These are phyloP conservation scores for Poecilia velifera DNA, from an alignment of 2,797 vertebrate genomes.

Conservation along the genomic window DNA sequence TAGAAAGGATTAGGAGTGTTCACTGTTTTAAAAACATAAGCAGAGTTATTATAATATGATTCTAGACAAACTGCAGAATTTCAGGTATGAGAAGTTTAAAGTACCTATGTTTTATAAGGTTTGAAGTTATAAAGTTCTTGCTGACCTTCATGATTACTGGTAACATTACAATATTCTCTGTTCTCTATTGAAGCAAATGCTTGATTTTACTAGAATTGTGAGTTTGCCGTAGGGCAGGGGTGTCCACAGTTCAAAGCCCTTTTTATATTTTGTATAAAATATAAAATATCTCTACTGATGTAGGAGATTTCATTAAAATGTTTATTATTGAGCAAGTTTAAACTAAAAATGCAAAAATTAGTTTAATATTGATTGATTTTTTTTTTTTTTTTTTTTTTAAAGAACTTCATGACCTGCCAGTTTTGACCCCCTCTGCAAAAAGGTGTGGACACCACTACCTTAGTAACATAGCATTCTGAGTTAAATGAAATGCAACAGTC, in stretches of 20 bases:
- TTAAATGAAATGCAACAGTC: slow-evolving; percentile 34
- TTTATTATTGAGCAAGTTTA: no score
- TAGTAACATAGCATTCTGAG: slow-evolving; percentile 20
- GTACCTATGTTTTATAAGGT: neutral
- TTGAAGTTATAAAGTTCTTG: neutral
- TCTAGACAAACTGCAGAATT: neutral
- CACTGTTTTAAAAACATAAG: neutral
- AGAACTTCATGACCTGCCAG: no score
- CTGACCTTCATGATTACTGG: neutral
- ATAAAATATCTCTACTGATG: no score
- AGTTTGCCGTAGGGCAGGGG: no score
- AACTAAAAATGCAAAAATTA: no score
- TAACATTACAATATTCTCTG: slow-evolving; percentile 3
- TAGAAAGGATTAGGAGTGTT: neutral
- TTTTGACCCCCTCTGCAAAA: no score
- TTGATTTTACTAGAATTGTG: slow-evolving; percentile 19
- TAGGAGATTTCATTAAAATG: no score
- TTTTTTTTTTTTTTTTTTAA: no score
- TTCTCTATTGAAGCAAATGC: slow-evolving; percentile 6
- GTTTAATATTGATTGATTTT: no score
- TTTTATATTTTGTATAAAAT: no score
- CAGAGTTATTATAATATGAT: neutral
- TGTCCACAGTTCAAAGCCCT: no score
- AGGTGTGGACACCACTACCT: no score
- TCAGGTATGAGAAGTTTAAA: neutral